Evolutionary conservation across 2,888 invertebrate species (phyloP), one percentile per base, ranked within the genome.

Genomic region (Blastobasis lacticolella): DNA sequence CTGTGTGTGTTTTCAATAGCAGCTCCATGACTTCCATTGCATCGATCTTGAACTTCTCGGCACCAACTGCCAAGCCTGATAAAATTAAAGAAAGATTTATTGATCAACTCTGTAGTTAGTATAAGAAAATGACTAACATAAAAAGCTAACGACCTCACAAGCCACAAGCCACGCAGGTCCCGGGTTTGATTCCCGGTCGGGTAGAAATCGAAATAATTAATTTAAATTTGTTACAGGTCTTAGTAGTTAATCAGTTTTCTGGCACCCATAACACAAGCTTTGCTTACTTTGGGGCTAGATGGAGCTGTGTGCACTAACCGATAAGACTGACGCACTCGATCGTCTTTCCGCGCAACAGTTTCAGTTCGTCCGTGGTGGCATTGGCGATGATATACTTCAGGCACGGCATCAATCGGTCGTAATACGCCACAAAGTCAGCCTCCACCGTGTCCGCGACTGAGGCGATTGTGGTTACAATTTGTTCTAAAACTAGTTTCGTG

Each of bases 321-420:
- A 99, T 99, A 53, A 99, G 91, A 73, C 98, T 98, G 60, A 99
- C 97, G 75, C 99, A 99, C 81, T 99, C 99, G 61, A 99, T 99
- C 2, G 99, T 97, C 88, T 99, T 99, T 54, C 99, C 99, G 50
- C 99, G 91, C 42, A 99, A 89, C 85, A 98, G 90, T 70, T 97
- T 94, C 58, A 97, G 89, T 69, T 98, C 97, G 38, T 93, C 92
- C 23, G 93, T 93, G 62, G 92, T 95, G 6, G 98, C 97, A 78
- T 98, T 96, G 67, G 96, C 94, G 64, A 99, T 97, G 55, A 99
- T 99, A 78, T 96, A 98, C 80, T 99, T 99, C 58, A 99, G 91
- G 72, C 96, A 97, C 0, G 98, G 98, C 91, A 97, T 94, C 61
- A 94, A 87, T 62, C 96, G 92, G 74, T 98, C 98, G 71, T 99